These are phyloP conservation scores for Solea solea DNA, from an alignment of 2,113 vertebrate genomes.

Conservation along the genomic window DNA sequence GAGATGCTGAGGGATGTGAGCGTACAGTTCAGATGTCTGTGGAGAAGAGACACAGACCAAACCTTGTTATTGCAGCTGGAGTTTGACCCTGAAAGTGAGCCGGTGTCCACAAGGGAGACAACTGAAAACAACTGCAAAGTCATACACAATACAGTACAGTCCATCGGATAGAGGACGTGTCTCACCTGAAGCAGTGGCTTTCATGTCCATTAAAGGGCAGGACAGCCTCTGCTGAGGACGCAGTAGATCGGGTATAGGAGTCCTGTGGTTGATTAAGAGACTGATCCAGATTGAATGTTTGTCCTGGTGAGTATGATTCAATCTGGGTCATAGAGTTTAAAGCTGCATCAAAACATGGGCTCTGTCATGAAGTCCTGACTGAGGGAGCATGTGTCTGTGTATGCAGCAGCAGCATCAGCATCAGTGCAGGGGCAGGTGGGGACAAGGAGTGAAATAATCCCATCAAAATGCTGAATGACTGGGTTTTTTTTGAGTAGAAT, in stretches of 20 bases:
- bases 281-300: conserved; percentile 51
- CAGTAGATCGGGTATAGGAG: conserved; percentile 52
- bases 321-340: conserved; percentile 27
- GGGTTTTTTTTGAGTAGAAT: too few species aligned
- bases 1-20: conserved; percentile 11
- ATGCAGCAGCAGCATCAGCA: too few species aligned
- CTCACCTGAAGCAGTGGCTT: background rate
- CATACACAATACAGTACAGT: conserved; percentile 14
- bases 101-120: background rate
- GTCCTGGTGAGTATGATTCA: conserved; percentile 8
- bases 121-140: conserved; percentile 32
- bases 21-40: conserved; percentile 14
- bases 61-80: background rate
- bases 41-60: background rate
- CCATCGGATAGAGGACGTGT: conserved; percentile 25
- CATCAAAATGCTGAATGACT: too few species aligned
- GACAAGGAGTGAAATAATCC: too few species aligned
- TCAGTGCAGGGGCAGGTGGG: too few species aligned
- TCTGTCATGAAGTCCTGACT: too few species aligned
- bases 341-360: background rate
- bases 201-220: conserved; percentile 16
- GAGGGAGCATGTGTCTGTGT: too few species aligned
- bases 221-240: conserved; percentile 15
- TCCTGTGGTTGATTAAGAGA: conserved; percentile 51
- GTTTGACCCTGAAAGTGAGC: conserved; percentile 21